Percentiles rank a stretch among this genome's conserved stretches.
Conservation (phyloP, 2,888 invertebrate genomes). For the Campopleginae sp. region DNA sequence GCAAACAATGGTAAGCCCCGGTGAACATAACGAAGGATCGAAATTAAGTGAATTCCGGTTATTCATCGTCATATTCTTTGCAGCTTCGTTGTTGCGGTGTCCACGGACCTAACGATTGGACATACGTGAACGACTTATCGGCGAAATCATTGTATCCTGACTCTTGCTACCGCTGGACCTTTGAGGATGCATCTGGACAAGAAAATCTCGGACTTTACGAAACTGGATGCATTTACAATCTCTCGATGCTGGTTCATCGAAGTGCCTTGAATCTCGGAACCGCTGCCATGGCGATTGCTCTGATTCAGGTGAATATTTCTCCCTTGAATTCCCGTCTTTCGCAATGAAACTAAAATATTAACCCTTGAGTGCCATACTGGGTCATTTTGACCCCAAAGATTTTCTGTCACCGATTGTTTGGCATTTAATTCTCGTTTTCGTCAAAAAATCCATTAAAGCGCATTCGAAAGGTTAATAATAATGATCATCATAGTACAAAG, state of each 20-base stretch:
- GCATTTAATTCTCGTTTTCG: too few relatives aligned
- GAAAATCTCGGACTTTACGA: constrained; percentile 72
- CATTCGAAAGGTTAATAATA: background rate
- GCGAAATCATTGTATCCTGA: constrained; percentile 81
- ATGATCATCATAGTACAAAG: too few relatives aligned
- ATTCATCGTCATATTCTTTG: background rate
- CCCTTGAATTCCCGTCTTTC: background rate
- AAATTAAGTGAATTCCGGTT: background rate
- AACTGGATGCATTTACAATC: constrained; percentile 87
- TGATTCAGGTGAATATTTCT: constrained; percentile 88
- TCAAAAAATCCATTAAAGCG: too few relatives aligned
- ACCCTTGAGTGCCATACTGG: too few relatives aligned
- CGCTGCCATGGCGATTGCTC: constrained; percentile 91
- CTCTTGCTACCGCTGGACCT: constrained; percentile 85
- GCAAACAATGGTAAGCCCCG: constrained; percentile 85
- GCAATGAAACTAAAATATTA: background rate
- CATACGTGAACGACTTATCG: constrained; percentile 61
- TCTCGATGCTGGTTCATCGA: constrained; percentile 88
- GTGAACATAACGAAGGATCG: background rate
- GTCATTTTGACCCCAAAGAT: too few relatives aligned
- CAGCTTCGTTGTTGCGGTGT: constrained; percentile 84
- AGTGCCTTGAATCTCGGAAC: constrained; percentile 90
- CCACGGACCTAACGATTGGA: constrained; percentile 80
- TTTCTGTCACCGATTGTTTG: too few relatives aligned
- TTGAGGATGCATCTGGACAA: constrained; percentile 52